Conservation (phyloP, 2,113 vertebrate genomes). For the Scomber japonicus region DNA sequence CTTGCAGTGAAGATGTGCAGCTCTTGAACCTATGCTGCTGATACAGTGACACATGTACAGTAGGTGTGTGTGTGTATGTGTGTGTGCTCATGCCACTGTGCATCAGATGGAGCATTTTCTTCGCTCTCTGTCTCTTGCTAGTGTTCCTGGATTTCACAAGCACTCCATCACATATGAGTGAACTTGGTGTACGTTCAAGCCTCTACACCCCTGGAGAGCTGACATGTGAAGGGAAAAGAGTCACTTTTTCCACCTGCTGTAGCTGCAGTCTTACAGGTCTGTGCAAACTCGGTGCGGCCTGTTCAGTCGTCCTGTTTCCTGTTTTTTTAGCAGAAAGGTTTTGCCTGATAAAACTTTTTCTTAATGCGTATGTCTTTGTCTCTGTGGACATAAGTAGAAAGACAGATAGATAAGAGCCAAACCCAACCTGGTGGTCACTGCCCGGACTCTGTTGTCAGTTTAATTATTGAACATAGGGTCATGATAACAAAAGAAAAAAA, state of each 20-base stretch:
- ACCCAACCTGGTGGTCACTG: slow-evolving; percentile 57
- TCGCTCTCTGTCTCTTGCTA: slow-evolving; percentile 18
- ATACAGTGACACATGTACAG: background rate
- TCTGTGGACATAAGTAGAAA: slow-evolving; percentile 52
- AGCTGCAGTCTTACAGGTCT: slow-evolving; percentile 44
- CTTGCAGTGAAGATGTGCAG: background rate
- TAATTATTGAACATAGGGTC: slow-evolving; percentile 76
- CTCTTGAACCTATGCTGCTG: slow-evolving; percentile 17
- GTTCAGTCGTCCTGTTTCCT: slow-evolving; percentile 41
- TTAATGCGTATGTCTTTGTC: slow-evolving; percentile 71
- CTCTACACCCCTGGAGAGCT: slow-evolving; percentile 48
- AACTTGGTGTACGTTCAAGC: slow-evolving; percentile 49
- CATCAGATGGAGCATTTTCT: slow-evolving; percentile 25
- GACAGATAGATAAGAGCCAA: slow-evolving; percentile 58
- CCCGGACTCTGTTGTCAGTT: slow-evolving; percentile 57
- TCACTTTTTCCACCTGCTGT: slow-evolving; percentile 36
- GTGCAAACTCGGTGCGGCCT: slow-evolving; percentile 31
- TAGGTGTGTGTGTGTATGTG: slow-evolving; percentile 1
- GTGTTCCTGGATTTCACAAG: slow-evolving; percentile 57
- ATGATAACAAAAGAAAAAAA: background rate
- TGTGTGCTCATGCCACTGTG: slow-evolving; percentile 27
- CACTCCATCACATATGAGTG: slow-evolving; percentile 61
- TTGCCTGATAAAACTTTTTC: slow-evolving; percentile 74
- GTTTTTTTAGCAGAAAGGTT: slow-evolving; percentile 66
- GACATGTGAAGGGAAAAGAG: slow-evolving; percentile 62